Evolutionary conservation across 2,888 invertebrate genomes (phyloP).

Genomic region (Pocota personata): DNA sequence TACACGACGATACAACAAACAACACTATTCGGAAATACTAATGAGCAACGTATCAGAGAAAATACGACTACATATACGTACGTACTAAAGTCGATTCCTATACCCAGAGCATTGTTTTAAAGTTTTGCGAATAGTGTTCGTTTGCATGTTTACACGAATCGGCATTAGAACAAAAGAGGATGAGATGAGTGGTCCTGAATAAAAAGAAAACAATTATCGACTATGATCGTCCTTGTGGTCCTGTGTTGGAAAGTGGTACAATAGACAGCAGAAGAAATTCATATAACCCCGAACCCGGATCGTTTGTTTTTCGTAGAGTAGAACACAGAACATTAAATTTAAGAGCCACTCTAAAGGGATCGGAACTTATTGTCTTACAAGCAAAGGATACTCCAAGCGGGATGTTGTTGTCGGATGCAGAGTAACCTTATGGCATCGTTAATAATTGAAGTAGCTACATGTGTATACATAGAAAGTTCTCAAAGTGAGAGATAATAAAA

Average conservation of each 20-base stretch:
- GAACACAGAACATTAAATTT: slow-evolving; percentile 27
- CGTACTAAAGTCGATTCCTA: not conserved
- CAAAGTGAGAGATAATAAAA: slow-evolving; percentile 23
- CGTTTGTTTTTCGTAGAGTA: slow-evolving; percentile 13
- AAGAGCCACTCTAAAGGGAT: slow-evolving; percentile 44
- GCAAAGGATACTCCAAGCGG: not conserved
- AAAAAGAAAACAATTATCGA: slow-evolving; percentile 25
- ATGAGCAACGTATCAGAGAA: slow-evolving; percentile 7
- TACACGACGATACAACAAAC: too few relatives aligned
- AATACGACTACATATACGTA: too few relatives aligned
- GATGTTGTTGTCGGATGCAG: slow-evolving; percentile 19
- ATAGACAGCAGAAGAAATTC: not conserved
- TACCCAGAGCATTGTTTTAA: not conserved
- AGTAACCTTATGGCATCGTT: slow-evolving; percentile 36
- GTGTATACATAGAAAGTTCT: slow-evolving; percentile 9
- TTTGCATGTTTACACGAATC: slow-evolving; percentile 25
- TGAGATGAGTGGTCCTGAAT: not conserved
- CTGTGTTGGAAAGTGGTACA: not conserved
- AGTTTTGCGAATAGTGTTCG: not conserved
- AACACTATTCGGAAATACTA: slow-evolving; percentile 18
- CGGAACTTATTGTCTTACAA: slow-evolving; percentile 34
- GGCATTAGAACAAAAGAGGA: not conserved
- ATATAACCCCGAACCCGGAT: slow-evolving; percentile 7
- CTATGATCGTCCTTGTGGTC: slow-evolving; percentile 29
- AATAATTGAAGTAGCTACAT: slow-evolving; percentile 35